Conservation (phyloP, 1,140 invertebrate genomes). For the Apis florea region DNA sequence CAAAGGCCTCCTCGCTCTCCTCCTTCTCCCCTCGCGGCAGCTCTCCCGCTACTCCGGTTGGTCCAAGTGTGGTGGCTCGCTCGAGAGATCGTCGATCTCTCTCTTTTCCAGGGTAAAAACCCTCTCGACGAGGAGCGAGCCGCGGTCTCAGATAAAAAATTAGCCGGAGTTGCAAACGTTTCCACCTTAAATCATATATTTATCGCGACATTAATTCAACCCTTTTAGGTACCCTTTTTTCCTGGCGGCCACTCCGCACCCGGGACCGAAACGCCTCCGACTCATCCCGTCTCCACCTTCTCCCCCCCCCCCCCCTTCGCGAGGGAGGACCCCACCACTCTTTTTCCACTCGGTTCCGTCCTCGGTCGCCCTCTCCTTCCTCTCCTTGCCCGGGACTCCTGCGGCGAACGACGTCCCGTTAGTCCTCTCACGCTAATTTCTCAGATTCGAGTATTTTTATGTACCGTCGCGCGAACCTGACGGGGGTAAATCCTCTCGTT, state of each 20-base stretch:
- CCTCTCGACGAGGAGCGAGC: conserved; percentile 60
- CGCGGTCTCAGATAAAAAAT: conserved; percentile 81
- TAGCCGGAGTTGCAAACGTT: conserved; percentile 80
- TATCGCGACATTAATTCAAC: conserved; percentile 82
- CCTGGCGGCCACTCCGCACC: conserved; percentile 61
- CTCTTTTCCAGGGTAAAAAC: conserved; percentile 59
- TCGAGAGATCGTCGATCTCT: conserved; percentile 56
- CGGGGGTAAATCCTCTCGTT: conserved; percentile 79
- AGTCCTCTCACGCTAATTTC: conserved; percentile 78
- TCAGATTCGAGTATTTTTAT: conserved; percentile 81
- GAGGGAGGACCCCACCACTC: neutral
- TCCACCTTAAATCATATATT: conserved; percentile 82
- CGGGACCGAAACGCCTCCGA: conserved; percentile 64
- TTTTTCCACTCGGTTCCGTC: conserved; percentile 38
- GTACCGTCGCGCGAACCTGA: conserved; percentile 71
- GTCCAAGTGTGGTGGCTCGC: conserved; percentile 15
- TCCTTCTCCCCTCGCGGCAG: conserved; percentile 15
- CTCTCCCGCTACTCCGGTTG: neutral
- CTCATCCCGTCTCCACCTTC: conserved; percentile 19
- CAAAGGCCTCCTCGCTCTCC: conserved; percentile 6
- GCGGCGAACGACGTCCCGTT: conserved; percentile 70
- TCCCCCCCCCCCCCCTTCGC: conserved; percentile 12
- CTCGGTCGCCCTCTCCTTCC: conserved; percentile 34
- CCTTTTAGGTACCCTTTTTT: conserved; percentile 79
- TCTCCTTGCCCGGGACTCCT: conserved; percentile 8